These are phyloP conservation scores for Diploptera punctata DNA, from an alignment of 2,888 invertebrate species.

Conservation along the genomic window DNA sequence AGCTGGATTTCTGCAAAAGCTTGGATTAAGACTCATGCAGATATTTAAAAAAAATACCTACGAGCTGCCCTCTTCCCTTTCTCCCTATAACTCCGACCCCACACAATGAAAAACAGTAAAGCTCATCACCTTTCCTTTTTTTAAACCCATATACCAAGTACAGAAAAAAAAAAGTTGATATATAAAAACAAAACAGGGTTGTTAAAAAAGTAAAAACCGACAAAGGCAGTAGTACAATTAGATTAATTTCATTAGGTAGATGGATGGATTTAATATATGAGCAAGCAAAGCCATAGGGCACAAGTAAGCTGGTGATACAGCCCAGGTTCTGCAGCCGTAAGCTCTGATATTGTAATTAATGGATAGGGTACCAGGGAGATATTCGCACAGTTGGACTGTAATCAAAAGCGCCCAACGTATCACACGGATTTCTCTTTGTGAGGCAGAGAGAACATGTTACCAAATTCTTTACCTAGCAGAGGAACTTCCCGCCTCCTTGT, in stretches of 20 bases:
- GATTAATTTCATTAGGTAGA: conserved; percentile 41
- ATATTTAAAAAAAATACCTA: too few species aligned
- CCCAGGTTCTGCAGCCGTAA: conserved; percentile 10
- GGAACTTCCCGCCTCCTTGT: too few species aligned
- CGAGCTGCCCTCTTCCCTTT: too few species aligned
- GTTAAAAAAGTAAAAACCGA: conserved; percentile 31
- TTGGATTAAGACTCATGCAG: conserved; percentile 23
- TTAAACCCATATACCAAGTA: conserved; percentile 16
- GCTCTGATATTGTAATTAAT: conserved; percentile 34
- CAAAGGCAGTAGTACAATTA: conserved; percentile 37
- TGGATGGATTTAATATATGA: conserved; percentile 41
- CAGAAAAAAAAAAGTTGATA: neutral
- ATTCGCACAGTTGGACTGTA: conserved; percentile 16
- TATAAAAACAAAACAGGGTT: conserved; percentile 26
- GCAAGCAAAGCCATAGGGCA: conserved; percentile 20
- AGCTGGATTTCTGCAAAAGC: conserved; percentile 12
- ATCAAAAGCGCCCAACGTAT: conserved; percentile 28
- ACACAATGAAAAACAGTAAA: conserved; percentile 17
- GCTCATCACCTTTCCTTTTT: conserved; percentile 25
- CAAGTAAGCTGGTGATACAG: conserved; percentile 13
- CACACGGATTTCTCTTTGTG: conserved; percentile 29
- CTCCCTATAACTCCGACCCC: neutral
- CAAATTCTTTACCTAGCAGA: neutral
- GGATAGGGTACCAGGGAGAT: conserved; percentile 34
- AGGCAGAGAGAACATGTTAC: conserved; percentile 4